A percentile compares a stretch with the other conserved stretches of the same genome.
These are phyloP conservation scores for Euspilapteryx auroguttella DNA, from an alignment of 2,888 invertebrate genomes.

Conservation along the genomic window DNA sequence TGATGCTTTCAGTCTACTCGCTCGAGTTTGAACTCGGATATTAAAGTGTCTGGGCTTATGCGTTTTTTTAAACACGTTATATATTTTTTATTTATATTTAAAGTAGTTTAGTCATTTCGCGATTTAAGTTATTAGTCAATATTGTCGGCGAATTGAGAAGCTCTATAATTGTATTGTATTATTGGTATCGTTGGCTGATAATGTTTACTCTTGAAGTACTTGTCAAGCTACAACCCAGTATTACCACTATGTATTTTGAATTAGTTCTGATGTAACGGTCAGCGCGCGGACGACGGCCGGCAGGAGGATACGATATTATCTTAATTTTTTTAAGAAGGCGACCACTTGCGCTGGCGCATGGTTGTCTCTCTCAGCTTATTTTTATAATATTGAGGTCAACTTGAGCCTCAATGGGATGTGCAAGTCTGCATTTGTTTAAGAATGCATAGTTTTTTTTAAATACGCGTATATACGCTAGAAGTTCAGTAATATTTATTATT, in stretches of 20 bases:
- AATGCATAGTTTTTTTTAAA: constrained; percentile 33
- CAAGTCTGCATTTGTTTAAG: constrained; percentile 48
- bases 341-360: constrained; percentile 16
- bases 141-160: no score
- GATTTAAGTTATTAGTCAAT: no score
- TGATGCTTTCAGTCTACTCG: no score
- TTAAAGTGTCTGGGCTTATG: no score
- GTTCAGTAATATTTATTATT: constrained; percentile 12
- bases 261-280: not conserved
- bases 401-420: constrained; percentile 21
- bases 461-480: constrained; percentile 17
- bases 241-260: not conserved
- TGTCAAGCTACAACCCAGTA: no score
- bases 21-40: no score
- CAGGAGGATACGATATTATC: no score
- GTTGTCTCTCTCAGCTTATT: constrained; percentile 42
- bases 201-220: not conserved
- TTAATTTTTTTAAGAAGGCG: no score
- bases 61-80: no score
- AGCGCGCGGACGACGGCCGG: not conserved
- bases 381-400: constrained; percentile 31
- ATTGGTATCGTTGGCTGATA: not conserved
- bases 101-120: no score
- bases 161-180: no score
- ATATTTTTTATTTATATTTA: no score